phyloP scores from a whole-genome alignment of 1,140 invertebrate genomes.

The Pseudomyrmex pallidus region DNA sequence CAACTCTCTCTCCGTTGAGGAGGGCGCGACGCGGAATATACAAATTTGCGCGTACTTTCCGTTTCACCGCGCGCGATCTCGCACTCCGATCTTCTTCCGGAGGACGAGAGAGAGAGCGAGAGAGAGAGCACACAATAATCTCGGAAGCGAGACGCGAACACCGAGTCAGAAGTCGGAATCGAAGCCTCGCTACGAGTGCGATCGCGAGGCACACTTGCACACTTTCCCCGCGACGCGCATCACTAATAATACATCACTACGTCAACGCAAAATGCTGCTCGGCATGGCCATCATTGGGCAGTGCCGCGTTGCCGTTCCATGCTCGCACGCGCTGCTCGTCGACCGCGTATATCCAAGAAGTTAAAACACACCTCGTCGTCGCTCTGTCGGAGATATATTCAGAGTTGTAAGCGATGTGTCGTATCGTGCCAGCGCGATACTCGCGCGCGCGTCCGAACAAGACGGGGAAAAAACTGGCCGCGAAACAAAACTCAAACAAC shows the following conservation, averaged over 20 bases:
- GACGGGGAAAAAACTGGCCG: no score
- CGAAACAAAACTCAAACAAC: no score
- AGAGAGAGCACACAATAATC: conserved; percentile 37
- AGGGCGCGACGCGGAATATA: conserved; percentile 18
- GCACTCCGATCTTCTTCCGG: no score
- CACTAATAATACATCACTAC: conserved; percentile 62
- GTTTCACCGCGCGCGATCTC: neutral
- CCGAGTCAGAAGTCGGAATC: no score
- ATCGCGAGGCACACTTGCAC: conserved; percentile 59
- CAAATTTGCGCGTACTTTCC: conserved; percentile 24
- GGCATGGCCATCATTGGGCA: conserved; percentile 60
- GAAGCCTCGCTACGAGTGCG: conserved; percentile 34
- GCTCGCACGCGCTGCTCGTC: conserved; percentile 47
- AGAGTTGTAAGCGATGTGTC: neutral
- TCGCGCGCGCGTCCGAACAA: neutral
- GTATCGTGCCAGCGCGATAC: neutral
- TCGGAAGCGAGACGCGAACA: no score
- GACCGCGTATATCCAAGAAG: conserved; percentile 50
- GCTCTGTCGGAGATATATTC: conserved; percentile 13
- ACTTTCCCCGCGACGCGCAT: conserved; percentile 53
- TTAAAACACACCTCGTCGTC: conserved; percentile 8
- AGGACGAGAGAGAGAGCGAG: conserved; percentile 36
- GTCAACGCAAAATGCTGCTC: conserved; percentile 48
- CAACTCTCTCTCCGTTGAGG: neutral
- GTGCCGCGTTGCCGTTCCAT: conserved; percentile 47